Base-by-base conservation (phyloP, 1,140 invertebrate species). In the Pantala flavescens region DNA sequence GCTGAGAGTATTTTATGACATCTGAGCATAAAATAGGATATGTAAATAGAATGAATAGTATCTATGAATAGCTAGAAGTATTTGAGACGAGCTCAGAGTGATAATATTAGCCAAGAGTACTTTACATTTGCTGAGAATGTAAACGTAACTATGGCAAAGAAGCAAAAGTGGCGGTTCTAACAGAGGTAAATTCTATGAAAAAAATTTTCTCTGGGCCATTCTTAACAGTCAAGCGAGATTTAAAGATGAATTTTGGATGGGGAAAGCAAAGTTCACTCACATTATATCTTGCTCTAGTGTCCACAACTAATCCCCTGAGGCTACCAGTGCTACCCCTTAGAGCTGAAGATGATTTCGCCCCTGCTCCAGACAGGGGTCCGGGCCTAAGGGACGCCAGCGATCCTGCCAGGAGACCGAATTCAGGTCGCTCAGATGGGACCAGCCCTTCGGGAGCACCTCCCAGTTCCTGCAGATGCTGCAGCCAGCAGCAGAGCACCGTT, bases 391-490 rank as follows among this genome's bases (percentile, higher is more conserved):
- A 86, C n/a, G 87, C 87, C 43, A 90, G 87, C 11, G 91, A 91
- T 1, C 90, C 90, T 80, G 91, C 90, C 0, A 94, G 84, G 70
- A 93, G 82, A 21, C 49, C 49, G 49, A 63, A 63, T 81, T 93
- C 93, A 0, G 93, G 92, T 77, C 92, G 93, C 74, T 93, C 92
- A n/a, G 76, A 70, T 28, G 75, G 73, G 24, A 24, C 24, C 16
- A 74, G 71, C 12, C 90, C 89, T 81, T 91, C 90, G 0, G 90
- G 90, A 0, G 89, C 90, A 19, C 89, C 90, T 19, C 89, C 90
- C 75, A 92, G 91, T 79, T 92, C 91, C 80, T 91, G 91, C 21
- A 92, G 82, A 80, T 92, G 90, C 81, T 92, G 90, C 28, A 92
- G 82, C 90, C 91, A 91, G 79, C 90, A 92, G 77, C 90, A 91